Percentiles rank a stretch among this genome's conserved stretches.
Conservation (phyloP, 2,888 invertebrate genomes). For the Troides helena region DNA sequence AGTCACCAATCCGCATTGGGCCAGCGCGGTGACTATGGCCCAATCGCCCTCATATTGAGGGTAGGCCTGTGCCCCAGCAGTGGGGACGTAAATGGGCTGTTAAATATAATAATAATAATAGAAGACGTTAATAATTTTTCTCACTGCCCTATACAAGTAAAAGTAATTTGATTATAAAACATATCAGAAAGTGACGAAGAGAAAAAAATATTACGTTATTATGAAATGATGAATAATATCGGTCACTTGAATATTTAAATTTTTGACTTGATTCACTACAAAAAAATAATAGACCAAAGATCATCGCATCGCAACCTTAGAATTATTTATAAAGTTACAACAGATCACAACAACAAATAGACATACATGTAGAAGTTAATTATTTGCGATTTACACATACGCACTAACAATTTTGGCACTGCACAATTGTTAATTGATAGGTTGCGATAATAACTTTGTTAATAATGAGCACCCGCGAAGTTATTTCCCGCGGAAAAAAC, state of each 20-base stretch:
- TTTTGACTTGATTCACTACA: neutral
- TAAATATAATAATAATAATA: too few relatives aligned
- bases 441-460: constrained; percentile 1
- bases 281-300: constrained; percentile 17
- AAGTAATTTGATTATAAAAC: too few relatives aligned
- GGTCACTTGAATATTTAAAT: neutral
- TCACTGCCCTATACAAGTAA: too few relatives aligned
- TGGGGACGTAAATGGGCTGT: too few relatives aligned
- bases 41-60: too few relatives aligned
- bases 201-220: too few relatives aligned
- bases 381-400: constrained; percentile 7
- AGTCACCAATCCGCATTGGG: too few relatives aligned
- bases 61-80: too few relatives aligned
- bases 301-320: constrained; percentile 19
- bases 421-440: constrained; percentile 9
- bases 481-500: constrained; percentile 59
- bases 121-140: too few relatives aligned
- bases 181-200: too few relatives aligned
- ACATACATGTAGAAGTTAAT: neutral
- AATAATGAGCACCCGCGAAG: constrained; percentile 12
- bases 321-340: constrained; percentile 9
- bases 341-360: constrained; percentile 10
- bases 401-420: constrained; percentile 13
- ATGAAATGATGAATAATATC: too few relatives aligned
- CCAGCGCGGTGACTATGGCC: too few relatives aligned